Evolutionary conservation across 2,888 invertebrate genomes (phyloP).

Genomic region (Hyposoter dolosus): DNA sequence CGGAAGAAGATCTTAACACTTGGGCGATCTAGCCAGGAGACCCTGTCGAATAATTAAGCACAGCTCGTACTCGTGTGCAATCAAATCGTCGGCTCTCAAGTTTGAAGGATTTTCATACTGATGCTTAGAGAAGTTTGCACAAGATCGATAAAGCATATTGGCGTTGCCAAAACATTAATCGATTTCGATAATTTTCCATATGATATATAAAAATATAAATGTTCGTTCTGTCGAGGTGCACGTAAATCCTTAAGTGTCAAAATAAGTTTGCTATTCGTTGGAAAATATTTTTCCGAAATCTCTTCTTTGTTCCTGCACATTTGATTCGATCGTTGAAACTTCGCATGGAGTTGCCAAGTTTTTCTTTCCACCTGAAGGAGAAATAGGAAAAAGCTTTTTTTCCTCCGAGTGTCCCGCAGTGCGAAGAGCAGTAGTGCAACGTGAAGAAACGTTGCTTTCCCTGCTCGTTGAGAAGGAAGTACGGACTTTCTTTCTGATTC

Average conservation of each 20-base stretch:
- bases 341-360: conserved; percentile 5
- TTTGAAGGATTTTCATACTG: not conserved
- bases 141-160: not conserved
- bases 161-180: too few species aligned
- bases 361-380: conserved; percentile 15
- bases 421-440: conserved; percentile 35
- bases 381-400: conserved; percentile 34
- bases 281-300: not conserved
- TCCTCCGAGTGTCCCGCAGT: conserved; percentile 42
- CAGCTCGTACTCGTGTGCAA: not conserved
- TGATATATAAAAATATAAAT: too few species aligned
- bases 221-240: too few species aligned
- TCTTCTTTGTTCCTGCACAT: not conserved
- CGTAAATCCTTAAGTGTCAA: not conserved
- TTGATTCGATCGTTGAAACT: conserved; percentile 20
- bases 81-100: conserved; percentile 10
- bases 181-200: too few species aligned
- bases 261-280: not conserved
- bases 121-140: not conserved
- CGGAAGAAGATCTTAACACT: conserved; percentile 40
- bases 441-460: conserved; percentile 45
- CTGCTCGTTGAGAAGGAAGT: conserved; percentile 51
- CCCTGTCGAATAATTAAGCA: conserved; percentile 25
- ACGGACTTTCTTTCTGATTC: conserved; percentile 38
- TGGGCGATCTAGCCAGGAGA: conserved; percentile 23